Evolutionary conservation across 1,140 invertebrate genomes (phyloP).

Genomic region (Macrobrachium nipponense): DNA sequence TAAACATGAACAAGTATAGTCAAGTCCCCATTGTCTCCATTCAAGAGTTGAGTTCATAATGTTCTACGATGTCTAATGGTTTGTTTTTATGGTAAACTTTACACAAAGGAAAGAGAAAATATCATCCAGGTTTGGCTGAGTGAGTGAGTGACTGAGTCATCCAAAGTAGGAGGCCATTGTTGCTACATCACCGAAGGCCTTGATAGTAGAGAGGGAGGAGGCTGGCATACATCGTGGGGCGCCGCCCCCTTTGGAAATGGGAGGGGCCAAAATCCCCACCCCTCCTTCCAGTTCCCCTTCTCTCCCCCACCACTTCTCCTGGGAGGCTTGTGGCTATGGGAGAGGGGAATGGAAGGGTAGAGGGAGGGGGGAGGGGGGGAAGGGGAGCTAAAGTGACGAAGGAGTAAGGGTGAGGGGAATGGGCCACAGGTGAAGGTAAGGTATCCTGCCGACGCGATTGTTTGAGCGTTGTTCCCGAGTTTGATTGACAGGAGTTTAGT

Average conservation of each 20-base stretch:
- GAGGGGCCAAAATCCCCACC: slow-evolving; percentile 24
- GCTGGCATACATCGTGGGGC: slow-evolving; percentile 41
- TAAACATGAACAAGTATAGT: too few species aligned
- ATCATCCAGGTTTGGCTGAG: background rate
- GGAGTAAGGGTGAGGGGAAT: background rate
- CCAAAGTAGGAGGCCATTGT: slow-evolving; percentile 1
- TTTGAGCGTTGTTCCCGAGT: background rate
- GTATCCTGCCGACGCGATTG: background rate
- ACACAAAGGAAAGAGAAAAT: background rate
- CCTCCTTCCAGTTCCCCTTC: background rate
- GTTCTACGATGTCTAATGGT: too few species aligned
- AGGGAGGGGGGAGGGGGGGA: background rate
- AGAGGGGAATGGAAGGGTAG: too few species aligned
- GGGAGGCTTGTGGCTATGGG: slow-evolving; percentile 11
- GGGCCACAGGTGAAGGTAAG: slow-evolving; percentile 13
- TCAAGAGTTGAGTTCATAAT: too few species aligned
- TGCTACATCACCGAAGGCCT: background rate
- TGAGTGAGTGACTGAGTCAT: background rate
- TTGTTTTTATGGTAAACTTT: too few species aligned
- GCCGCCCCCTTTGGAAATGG: slow-evolving; percentile 30
- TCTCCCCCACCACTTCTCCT: slow-evolving; percentile 6
- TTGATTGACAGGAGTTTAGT: too few species aligned
- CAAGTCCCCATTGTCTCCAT: too few species aligned
- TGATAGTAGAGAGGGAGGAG: slow-evolving; percentile 1
- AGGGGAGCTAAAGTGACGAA: background rate